Evolutionary conservation across 2,888 invertebrate species (phyloP).

Genomic region (Drosophila melanocephala): DNA sequence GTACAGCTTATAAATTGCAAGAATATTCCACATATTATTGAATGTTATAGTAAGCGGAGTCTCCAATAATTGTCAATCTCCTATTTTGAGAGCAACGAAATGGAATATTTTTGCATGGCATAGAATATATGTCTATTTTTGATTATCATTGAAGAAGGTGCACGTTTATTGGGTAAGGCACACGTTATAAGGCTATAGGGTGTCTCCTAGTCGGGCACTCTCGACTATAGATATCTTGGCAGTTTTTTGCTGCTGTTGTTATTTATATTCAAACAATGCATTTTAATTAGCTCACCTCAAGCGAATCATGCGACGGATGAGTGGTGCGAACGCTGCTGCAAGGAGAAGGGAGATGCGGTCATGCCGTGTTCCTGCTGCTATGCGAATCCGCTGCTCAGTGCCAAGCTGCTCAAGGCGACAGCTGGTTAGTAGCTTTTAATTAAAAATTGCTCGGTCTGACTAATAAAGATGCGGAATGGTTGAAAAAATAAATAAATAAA

Average conservation of each 20-base stretch:
- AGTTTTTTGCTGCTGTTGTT: slow-evolving; percentile 14
- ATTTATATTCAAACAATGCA: slow-evolving; percentile 59
- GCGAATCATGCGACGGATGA: slow-evolving; percentile 32
- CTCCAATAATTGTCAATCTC: not conserved
- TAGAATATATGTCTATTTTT: not conserved
- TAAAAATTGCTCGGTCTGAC: slow-evolving; percentile 56
- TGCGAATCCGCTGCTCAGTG: slow-evolving; percentile 63
- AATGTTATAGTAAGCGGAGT: not conserved
- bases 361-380: slow-evolving; percentile 49
- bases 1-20: not conserved
- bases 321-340: slow-evolving; percentile 60
- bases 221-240: not conserved
- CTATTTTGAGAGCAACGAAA: too few relatives aligned
- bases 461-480: slow-evolving; percentile 49
- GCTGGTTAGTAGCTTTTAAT: slow-evolving; percentile 68
- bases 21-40: not conserved
- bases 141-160: too few relatives aligned
- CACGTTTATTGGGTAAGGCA: not conserved
- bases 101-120: not conserved
- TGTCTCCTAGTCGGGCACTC: not conserved
- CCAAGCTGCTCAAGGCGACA: slow-evolving; percentile 60
- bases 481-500: slow-evolving; percentile 21
- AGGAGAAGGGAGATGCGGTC: slow-evolving; percentile 17
- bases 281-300: slow-evolving; percentile 70
- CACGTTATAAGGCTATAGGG: not conserved